A percentile compares a stretch with the other conserved stretches of the same genome.
Evolutionary conservation across 2,113 vertebrate genomes (phyloP).

Genomic region (Candoia aspera): DNA sequence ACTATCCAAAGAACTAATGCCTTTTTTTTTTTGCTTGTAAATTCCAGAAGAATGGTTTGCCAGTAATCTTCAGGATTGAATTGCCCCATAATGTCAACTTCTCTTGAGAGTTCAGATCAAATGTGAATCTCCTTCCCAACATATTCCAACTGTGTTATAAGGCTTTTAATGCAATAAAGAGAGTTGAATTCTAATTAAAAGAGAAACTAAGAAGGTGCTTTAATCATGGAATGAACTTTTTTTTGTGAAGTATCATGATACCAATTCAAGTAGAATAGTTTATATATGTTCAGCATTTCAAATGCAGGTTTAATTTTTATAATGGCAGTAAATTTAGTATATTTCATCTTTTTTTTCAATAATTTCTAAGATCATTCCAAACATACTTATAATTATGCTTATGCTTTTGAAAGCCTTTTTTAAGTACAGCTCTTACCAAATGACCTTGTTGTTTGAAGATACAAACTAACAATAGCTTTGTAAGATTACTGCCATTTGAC

Average conservation of each 20-base stretch:
- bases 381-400: background rate
- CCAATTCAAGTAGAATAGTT: background rate
- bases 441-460: background rate
- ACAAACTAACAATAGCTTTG: background rate
- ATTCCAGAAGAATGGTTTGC: background rate
- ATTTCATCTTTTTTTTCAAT: background rate
- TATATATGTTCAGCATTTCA: background rate
- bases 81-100: background rate
- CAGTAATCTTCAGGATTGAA: background rate
- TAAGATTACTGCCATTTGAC: background rate
- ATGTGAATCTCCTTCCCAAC: background rate
- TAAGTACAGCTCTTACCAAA: background rate
- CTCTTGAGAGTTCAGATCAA: background rate
- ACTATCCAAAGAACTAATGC: background rate
- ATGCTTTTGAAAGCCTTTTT: background rate
- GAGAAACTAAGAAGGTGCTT: background rate
- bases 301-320: background rate
- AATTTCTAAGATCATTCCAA: background rate
- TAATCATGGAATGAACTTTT: background rate
- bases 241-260: background rate
- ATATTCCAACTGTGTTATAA: background rate
- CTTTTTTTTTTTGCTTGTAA: background rate
- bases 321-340: background rate
- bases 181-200: background rate
- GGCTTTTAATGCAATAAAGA: background rate